These are phyloP conservation scores for Limnodromus scolopaceus DNA, from an alignment of 2,797 vertebrate species.

Conservation along the genomic window DNA sequence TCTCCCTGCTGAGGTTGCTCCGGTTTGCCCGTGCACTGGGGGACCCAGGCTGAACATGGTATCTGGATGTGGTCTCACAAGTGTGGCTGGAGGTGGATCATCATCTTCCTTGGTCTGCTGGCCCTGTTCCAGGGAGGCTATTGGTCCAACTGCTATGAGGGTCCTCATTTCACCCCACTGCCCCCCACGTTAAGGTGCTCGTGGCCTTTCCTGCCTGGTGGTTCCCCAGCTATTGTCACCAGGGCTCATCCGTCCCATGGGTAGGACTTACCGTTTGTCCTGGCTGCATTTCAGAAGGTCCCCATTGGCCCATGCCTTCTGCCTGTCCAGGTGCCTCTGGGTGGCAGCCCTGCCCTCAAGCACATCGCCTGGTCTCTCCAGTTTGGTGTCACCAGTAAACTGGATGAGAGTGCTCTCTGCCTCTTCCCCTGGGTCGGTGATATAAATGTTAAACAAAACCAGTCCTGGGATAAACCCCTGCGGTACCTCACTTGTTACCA, in stretches of 20 bases:
- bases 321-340: not conserved
- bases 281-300: not conserved
- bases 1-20: accelerated
- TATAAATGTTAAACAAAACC: not conserved
- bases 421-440: not conserved
- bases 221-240: not conserved
- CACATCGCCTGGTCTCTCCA: not conserved
- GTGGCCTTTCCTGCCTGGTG: not conserved
- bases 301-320: accelerated
- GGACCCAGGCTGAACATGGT: not conserved
- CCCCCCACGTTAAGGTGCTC: not conserved
- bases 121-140: not conserved
- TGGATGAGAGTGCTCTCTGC: not conserved
- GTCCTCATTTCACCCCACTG: not conserved
- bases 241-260: accelerated
- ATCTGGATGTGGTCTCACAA: not conserved
- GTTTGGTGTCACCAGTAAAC: not conserved
- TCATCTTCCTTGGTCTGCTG: not conserved
- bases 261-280: not conserved
- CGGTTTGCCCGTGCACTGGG: not conserved
- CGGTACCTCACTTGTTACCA: not conserved
- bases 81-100: not conserved
- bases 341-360: not conserved
- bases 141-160: not conserved
- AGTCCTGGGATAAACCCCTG: not conserved